These are phyloP conservation scores for Dromaius novaehollandiae DNA, from an alignment of 2,113 vertebrate genomes.

Conservation along the genomic window DNA sequence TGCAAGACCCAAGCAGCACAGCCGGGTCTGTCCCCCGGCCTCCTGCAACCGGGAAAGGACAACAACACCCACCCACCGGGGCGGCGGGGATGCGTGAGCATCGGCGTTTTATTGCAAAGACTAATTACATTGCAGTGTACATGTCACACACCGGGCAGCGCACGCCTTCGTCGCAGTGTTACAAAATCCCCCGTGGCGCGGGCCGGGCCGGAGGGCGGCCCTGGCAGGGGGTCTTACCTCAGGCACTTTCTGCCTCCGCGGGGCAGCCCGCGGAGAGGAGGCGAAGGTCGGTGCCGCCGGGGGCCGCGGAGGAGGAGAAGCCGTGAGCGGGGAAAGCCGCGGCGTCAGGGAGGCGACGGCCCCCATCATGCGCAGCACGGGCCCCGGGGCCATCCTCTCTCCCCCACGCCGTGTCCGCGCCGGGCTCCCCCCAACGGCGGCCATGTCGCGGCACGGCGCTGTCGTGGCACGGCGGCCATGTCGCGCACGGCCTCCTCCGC, in stretches of 20 bases:
- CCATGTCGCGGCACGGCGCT: too few relatives aligned
- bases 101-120: slow-evolving; percentile 78
- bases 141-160: slow-evolving; percentile 66
- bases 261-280: too few relatives aligned
- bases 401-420: too few relatives aligned
- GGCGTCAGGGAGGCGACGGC: slow-evolving; percentile 36
- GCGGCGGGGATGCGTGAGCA: background rate
- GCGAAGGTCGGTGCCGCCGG: background rate
- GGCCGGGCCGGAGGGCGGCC: too few relatives aligned
- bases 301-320: background rate
- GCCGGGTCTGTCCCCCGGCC: background rate
- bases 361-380: slow-evolving; percentile 64
- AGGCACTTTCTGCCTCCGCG: background rate
- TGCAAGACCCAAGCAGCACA: too few relatives aligned
- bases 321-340: background rate
- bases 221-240: background rate
- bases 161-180: slow-evolving; percentile 73
- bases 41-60: background rate
- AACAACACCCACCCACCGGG: background rate
- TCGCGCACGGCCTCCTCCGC: background rate
- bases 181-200: slow-evolving; percentile 56
- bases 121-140: slow-evolving; percentile 75
- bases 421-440: too few relatives aligned
- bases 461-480: too few relatives aligned
- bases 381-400: background rate